These are phyloP conservation scores for Palythoa grandis DNA, from an alignment of 92 coral and sea anemone genomes.

Conservation along the genomic window DNA sequence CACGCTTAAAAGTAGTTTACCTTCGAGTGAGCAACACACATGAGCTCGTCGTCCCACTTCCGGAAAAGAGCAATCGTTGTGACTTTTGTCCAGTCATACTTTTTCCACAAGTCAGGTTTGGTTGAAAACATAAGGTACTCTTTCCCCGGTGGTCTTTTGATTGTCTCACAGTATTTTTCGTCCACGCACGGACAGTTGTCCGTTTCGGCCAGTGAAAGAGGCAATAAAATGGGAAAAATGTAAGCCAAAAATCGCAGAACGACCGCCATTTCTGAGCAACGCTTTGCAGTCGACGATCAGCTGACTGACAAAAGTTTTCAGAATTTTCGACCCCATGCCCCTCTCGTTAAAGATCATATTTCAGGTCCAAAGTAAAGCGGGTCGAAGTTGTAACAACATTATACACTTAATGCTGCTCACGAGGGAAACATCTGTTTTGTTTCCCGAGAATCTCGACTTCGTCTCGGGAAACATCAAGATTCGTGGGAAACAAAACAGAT, in stretches of 20 bases:
- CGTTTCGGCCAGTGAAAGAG: conserved; percentile 18
- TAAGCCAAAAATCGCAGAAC: neutral
- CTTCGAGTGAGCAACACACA: conserved; percentile 92
- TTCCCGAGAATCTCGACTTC: too few relatives aligned
- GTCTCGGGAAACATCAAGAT: too few relatives aligned
- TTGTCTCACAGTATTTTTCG: conserved; percentile 74
- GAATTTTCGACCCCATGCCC: conserved; percentile 24
- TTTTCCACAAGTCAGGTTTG: conserved; percentile 80
- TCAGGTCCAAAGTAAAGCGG: too few relatives aligned
- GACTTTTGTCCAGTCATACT: conserved; percentile 87
- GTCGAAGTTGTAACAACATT: too few relatives aligned
- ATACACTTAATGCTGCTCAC: too few relatives aligned
- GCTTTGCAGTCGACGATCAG: neutral
- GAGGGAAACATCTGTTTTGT: too few relatives aligned
- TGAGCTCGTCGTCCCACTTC: conserved; percentile 93
- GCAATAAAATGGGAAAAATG: neutral
- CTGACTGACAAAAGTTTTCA: neutral
- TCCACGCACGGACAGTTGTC: conserved; percentile 87
- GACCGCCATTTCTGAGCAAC: conserved; percentile 14
- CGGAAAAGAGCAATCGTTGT: conserved; percentile 92
- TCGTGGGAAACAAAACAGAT: too few relatives aligned
- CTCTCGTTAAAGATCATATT: neutral
- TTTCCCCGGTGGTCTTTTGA: conserved; percentile 80
- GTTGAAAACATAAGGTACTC: conserved; percentile 91
- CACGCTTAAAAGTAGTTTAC: conserved; percentile 40